Conservation (phyloP, 37 sponge, comb jelly and placozoan species). For the Ianthella basta region DNA sequence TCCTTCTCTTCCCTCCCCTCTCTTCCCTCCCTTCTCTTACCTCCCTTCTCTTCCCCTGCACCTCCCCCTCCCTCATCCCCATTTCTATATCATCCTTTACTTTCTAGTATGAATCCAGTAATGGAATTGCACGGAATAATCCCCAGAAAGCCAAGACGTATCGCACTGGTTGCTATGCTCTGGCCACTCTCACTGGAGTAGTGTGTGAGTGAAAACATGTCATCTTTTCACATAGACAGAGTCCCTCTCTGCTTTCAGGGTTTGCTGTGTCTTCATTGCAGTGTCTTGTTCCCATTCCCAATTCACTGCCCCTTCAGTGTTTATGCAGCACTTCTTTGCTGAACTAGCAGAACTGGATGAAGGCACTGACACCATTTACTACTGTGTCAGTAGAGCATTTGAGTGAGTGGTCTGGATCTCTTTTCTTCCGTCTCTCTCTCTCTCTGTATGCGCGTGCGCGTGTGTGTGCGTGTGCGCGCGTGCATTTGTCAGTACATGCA, state of each 20-base stretch:
- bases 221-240: too few species aligned
- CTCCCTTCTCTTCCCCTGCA: too few species aligned
- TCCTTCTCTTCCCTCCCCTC: slow-evolving; percentile 37
- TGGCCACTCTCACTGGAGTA: not conserved
- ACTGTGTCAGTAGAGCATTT: not conserved
- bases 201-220: too few species aligned
- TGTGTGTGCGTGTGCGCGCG: too few species aligned
- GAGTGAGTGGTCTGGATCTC: too few species aligned
- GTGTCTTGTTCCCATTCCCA: too few species aligned
- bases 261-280: too few species aligned
- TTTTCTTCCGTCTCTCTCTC: too few species aligned
- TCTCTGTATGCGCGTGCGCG: too few species aligned
- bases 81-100: not conserved
- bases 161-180: slow-evolving; percentile 4
- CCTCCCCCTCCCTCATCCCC: too few species aligned
- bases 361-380: not conserved
- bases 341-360: not conserved
- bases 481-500: too few species aligned
- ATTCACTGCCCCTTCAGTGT: not conserved
- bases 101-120: not conserved
- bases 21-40: slow-evolving; percentile 26
- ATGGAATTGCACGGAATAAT: not conserved
- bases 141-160: not conserved
- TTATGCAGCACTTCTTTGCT: not conserved
- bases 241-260: too few species aligned